These are phyloP conservation scores for Rhamphomyia laevipes DNA, from an alignment of 2,888 invertebrate species.

Conservation along the genomic window DNA sequence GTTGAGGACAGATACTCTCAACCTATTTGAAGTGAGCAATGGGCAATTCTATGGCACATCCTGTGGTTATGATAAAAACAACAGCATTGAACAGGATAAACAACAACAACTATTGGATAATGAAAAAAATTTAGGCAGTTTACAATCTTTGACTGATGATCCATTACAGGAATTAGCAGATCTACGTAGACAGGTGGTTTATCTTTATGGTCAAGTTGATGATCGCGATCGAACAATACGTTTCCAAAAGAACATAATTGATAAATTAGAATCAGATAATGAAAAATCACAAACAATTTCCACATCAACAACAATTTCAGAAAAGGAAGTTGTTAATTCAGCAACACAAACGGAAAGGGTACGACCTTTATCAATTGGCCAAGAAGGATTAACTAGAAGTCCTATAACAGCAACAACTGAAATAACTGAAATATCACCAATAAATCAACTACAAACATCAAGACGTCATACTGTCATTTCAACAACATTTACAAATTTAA, in stretches of 20 bases:
- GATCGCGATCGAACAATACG: constrained; percentile 75
- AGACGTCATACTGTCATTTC: constrained; percentile 36
- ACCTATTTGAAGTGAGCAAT: constrained; percentile 69
- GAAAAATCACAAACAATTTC: constrained; percentile 35
- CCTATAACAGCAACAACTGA: constrained; percentile 16
- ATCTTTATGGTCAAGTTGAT: constrained; percentile 71
- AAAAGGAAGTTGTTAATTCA: constrained; percentile 56
- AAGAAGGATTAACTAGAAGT: constrained; percentile 38
- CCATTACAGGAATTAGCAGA: constrained; percentile 62
- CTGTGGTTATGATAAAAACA: constrained; percentile 45
- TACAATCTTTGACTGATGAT: constrained; percentile 44
- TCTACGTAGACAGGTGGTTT: constrained; percentile 69
- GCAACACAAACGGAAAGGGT: constrained; percentile 84
- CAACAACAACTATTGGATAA: constrained; percentile 26
- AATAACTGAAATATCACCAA: constrained; percentile 8
- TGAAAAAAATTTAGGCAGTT: constrained; percentile 36
- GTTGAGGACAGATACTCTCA: constrained; percentile 76
- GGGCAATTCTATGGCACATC: constrained; percentile 46
- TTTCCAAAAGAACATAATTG: constrained; percentile 65
- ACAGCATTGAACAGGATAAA: constrained; percentile 15
- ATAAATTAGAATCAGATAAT: constrained; percentile 40
- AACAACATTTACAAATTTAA: constrained; percentile 36
- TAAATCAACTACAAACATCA: constrained; percentile 25
- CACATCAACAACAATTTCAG: constrained; percentile 26
- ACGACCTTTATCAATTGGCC: constrained; percentile 38